Evolutionary conservation across 2,113 vertebrate species (phyloP).

Genomic region (Megaceryle torquata): DNA sequence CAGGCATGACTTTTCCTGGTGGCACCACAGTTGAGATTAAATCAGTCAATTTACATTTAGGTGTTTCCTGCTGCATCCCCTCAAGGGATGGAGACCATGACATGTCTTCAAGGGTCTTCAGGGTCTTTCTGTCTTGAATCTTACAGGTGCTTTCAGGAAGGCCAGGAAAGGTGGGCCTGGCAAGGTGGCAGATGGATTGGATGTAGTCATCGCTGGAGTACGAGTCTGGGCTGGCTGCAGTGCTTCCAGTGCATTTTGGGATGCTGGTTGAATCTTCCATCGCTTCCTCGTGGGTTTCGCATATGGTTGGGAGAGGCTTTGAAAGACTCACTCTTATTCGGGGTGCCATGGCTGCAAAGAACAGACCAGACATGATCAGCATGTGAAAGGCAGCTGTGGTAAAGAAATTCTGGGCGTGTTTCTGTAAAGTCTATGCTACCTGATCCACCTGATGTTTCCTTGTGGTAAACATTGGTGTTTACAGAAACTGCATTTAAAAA

Average conservation of each 20-base stretch:
- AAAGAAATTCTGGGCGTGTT: background rate
- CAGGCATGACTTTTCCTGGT: background rate
- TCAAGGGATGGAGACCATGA: background rate
- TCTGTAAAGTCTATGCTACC: background rate
- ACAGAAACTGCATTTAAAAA: background rate
- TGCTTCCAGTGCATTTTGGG: constrained; percentile 14
- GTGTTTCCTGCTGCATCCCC: background rate
- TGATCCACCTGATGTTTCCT: background rate
- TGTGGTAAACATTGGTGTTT: background rate
- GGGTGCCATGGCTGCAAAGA: constrained; percentile 79
- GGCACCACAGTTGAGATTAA: background rate
- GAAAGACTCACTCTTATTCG: constrained; percentile 73
- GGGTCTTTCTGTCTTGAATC: background rate
- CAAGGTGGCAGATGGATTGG: constrained; percentile 88
- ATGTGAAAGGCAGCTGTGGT: background rate
- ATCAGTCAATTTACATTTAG: background rate
- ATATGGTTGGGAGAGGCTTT: constrained; percentile 81
- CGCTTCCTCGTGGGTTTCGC: constrained; percentile 75
- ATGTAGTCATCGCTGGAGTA: constrained; percentile 80
- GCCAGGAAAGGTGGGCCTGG: constrained; percentile 77
- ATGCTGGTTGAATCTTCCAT: constrained; percentile 67
- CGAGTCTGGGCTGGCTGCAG: background rate
- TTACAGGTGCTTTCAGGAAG: background rate
- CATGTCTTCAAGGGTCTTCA: background rate
- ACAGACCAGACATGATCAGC: background rate